Percentiles rank a stretch among this genome's conserved stretches.
Conservation (phyloP, 2,113 vertebrate species). For the Hypomesus transpacificus region DNA sequence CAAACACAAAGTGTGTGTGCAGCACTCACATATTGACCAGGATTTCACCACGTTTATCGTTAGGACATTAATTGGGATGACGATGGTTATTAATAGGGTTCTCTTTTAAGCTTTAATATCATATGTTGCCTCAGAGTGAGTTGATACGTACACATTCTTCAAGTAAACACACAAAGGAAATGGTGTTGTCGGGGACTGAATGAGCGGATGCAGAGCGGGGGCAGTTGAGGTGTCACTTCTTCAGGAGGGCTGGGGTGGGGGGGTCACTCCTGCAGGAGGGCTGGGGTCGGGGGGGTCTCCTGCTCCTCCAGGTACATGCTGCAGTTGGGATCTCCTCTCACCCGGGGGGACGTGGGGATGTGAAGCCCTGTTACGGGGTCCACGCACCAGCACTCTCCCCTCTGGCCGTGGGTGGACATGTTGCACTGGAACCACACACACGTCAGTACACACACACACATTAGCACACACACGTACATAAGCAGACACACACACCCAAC, state of each 20-base stretch:
- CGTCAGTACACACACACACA: conserved; percentile 1
- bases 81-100: no score
- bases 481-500: conserved; percentile 20
- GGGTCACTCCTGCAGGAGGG: no score
- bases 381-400: conserved; percentile 97
- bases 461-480: conserved; percentile 33
- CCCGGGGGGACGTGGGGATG: conserved; percentile 80
- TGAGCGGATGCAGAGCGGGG: no score
- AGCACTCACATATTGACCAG: not conserved
- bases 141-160: no score
- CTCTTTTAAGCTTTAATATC: no score
- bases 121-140: no score
- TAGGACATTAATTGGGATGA: no score
- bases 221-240: no score
- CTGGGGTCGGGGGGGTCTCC: conserved; percentile 51
- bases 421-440: conserved; percentile 80
- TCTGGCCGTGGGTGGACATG: conserved; percentile 92
- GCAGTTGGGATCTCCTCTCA: conserved; percentile 92
- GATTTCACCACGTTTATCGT: no score
- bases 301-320: conserved; percentile 78
- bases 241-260: no score
- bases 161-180: no score
- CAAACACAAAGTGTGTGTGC: not conserved
- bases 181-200: no score
- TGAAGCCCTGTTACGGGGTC: conserved; percentile 85